A percentile compares a stretch with the other conserved stretches of the same genome.
phyloP scores from a whole-genome alignment of 2,888 invertebrate genomes.

The Cremastobaeus sp. region DNA sequence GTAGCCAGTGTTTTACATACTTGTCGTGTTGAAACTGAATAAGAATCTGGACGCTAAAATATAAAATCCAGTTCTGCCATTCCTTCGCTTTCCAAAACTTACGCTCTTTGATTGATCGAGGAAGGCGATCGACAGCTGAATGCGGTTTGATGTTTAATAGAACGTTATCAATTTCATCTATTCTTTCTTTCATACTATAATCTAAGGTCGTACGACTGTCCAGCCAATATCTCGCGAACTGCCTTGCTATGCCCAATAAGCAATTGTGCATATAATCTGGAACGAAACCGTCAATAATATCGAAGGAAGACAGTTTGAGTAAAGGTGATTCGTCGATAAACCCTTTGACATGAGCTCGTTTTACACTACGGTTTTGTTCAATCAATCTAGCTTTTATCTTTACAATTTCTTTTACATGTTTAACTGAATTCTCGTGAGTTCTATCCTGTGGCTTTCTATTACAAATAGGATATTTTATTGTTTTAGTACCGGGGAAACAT shows the following conservation, averaged over 20 bases:
- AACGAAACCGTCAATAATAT: conserved; percentile 13
- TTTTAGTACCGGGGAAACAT: not conserved
- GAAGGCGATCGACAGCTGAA: not conserved
- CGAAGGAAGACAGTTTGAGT: not conserved
- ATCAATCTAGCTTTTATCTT: not conserved
- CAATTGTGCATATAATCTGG: conserved; percentile 13
- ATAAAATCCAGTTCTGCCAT: conserved; percentile 5
- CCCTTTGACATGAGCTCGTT: not conserved
- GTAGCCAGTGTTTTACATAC: not conserved
- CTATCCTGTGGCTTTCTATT: not conserved
- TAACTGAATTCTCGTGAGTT: not conserved
- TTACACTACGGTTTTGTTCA: not conserved
- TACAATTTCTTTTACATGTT: not conserved
- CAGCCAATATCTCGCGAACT: conserved; percentile 9
- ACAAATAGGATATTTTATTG: not conserved
- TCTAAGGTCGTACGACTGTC: too few relatives aligned
- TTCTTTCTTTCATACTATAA: too few relatives aligned
- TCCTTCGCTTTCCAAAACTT: conserved; percentile 10
- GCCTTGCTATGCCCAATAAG: not conserved
- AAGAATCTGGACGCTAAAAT: not conserved
- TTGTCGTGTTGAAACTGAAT: not conserved
- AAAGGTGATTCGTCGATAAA: not conserved
- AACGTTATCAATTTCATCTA: too few relatives aligned
- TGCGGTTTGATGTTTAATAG: not conserved
- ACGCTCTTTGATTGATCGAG: not conserved